Evolutionary conservation across 2,797 vertebrate genomes (phyloP), one percentile per base, ranked within the genome.

Genomic region (Heterohyrax brucei): DNA sequence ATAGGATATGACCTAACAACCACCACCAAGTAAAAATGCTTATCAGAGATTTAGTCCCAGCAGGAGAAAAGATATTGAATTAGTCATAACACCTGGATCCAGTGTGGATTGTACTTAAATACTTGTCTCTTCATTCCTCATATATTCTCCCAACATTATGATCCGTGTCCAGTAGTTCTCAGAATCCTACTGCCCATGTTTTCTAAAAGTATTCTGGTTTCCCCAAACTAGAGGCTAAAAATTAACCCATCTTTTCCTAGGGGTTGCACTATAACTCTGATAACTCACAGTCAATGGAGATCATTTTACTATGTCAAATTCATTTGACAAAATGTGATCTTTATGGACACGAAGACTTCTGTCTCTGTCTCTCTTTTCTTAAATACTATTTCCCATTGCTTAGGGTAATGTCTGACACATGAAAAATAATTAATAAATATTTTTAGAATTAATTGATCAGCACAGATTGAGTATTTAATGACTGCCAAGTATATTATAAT

Each of bases 111-210:
- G 30, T 2, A 13, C 10, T 8, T 87, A 62, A 81, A 50, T 39
- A 80, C 0, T 39, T 39, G 39, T 39, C 39, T 39, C 1, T 6
- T 48, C 16, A 4, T 70, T 84, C 4, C 21, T 59, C 13, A 0
- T 68, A 89, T 2, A 59, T 56, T 79, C 7, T 77, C 24, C 24
- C 7, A 13, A 26, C 53, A 5, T 4, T 33, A 10, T 77, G 16
- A 30, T 19, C 3, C 5, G 7, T 56, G 5, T 7, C 14, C 2
- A 1, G 0, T 28, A 26, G 0, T 21, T 46, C 33, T 30, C 33
- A 84, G 22, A 22, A 10, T 64, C 59, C n/a, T 8, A 39, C 26
- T 79, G 39, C 18, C 1, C 77, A 18, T 2, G 5, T n/a, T 81
- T 68, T 85, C 48, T 82, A 10, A 22, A 39, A 44, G 1, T 95